These are phyloP conservation scores for Solea solea DNA, from an alignment of 2,113 vertebrate species.

Conservation along the genomic window DNA sequence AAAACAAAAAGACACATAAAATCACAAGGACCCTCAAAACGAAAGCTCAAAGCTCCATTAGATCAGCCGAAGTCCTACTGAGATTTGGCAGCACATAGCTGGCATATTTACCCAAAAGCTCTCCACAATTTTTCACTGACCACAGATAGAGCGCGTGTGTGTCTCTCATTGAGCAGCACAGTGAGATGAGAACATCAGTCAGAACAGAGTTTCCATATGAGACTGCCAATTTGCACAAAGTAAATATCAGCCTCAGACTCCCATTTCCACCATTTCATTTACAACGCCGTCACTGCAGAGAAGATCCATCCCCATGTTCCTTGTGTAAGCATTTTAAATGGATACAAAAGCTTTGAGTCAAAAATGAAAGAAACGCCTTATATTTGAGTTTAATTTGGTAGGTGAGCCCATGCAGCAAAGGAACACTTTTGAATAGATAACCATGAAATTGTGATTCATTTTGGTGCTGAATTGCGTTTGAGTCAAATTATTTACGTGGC, in stretches of 20 bases:
- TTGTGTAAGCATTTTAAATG: neutral
- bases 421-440: neutral
- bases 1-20: neutral
- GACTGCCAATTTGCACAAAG: conserved; percentile 47
- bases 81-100: conserved; percentile 33
- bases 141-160: conserved; percentile 27
- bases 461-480: neutral
- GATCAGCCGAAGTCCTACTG: conserved; percentile 36
- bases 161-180: conserved; percentile 33
- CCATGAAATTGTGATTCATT: neutral
- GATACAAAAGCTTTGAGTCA: neutral
- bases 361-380: neutral
- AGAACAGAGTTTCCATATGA: conserved; percentile 43
- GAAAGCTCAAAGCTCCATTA: conserved; percentile 24
- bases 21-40: conserved; percentile 13
- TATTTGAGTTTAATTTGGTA: neutral
- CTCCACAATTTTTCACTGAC: conserved; percentile 46
- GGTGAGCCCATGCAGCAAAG: neutral
- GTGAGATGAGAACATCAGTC: conserved; percentile 61
- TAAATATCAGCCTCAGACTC: conserved; percentile 34
- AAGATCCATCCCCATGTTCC: neutral
- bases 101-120: conserved; percentile 47
- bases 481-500: neutral
- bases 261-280: conserved; percentile 24
- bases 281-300: neutral